phyloP scores from a whole-genome alignment of 2,113 vertebrate species.

The Rhinichthys klamathensis region DNA sequence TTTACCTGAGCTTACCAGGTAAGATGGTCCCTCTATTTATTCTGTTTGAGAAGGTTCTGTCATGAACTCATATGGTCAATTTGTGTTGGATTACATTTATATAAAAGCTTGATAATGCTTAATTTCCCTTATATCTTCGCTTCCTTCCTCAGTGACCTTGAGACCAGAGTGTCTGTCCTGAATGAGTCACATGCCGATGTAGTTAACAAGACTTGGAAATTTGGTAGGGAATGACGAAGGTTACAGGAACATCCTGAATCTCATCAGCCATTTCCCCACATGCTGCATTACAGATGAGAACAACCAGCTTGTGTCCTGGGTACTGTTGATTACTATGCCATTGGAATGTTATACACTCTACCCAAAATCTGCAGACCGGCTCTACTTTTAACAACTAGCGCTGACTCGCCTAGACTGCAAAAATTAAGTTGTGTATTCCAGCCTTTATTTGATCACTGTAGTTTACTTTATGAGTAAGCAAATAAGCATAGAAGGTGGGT shows the following conservation, averaged over 20 bases:
- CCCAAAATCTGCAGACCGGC: slow-evolving; percentile 16
- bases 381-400: too few relatives aligned
- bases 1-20: slow-evolving; percentile 57
- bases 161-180: slow-evolving; percentile 62
- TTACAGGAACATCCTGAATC: slow-evolving; percentile 52
- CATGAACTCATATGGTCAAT: not conserved
- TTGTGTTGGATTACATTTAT: not conserved
- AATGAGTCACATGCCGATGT: slow-evolving; percentile 64
- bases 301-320: slow-evolving; percentile 68
- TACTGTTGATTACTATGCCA: slow-evolving; percentile 60
- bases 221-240: slow-evolving; percentile 50
- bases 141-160: slow-evolving; percentile 56
- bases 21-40: slow-evolving; percentile 37
- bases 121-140: not conserved
- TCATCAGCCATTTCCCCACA: slow-evolving; percentile 67
- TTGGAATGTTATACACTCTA: slow-evolving; percentile 69
- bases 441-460: too few relatives aligned
- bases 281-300: slow-evolving; percentile 66
- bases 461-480: not conserved
- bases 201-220: slow-evolving; percentile 70
- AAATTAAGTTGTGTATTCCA: too few relatives aligned
- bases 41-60: too few relatives aligned
- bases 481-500: not conserved
- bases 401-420: too few relatives aligned
- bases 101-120: not conserved